Evolutionary conservation across 2,888 invertebrate species (phyloP).

Genomic region (Drosophila silvestris): DNA sequence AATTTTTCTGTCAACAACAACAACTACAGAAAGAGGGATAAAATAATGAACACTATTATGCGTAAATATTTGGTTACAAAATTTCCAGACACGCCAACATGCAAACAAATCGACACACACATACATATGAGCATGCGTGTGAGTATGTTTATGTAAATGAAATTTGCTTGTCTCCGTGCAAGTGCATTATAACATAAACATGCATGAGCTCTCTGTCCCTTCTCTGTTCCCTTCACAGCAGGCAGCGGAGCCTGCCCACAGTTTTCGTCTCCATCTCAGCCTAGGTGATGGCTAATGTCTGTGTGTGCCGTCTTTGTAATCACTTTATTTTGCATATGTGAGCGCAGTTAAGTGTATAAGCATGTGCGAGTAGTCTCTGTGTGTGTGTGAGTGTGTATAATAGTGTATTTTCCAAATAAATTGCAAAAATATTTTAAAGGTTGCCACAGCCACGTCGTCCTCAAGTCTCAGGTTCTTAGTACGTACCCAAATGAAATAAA

Average conservation of each 20-base stretch:
- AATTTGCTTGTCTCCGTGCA: conserved; percentile 61
- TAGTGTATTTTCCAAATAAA: conserved; percentile 61
- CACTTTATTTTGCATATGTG: conserved; percentile 78
- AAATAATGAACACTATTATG: conserved; percentile 11
- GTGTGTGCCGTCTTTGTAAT: conserved; percentile 63
- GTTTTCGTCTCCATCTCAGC: conserved; percentile 13
- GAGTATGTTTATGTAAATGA: conserved; percentile 58
- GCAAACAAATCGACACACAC: conserved; percentile 38
- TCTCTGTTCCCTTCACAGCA: not conserved
- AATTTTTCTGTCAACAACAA: conserved; percentile 36
- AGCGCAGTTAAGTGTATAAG: conserved; percentile 65
- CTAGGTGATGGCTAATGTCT: conserved; percentile 17
- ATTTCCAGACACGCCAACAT: conserved; percentile 30
- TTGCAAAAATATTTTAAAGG: conserved; percentile 80
- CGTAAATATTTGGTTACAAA: conserved; percentile 55
- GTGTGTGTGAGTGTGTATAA: conserved; percentile 26
- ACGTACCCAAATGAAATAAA: conserved; percentile 58
- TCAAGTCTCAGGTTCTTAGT: conserved; percentile 1
- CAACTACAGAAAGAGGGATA: not conserved
- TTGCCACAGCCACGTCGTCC: conserved; percentile 63
- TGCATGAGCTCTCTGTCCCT: conserved; percentile 38
- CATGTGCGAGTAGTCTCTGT: conserved; percentile 24
- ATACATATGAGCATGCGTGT: conserved; percentile 32
- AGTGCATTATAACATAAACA: conserved; percentile 66
- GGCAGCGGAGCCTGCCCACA: conserved; percentile 4